Base-by-base conservation (phyloP, 2,888 invertebrate genomes). In the Trachelus troglodyta region DNA sequence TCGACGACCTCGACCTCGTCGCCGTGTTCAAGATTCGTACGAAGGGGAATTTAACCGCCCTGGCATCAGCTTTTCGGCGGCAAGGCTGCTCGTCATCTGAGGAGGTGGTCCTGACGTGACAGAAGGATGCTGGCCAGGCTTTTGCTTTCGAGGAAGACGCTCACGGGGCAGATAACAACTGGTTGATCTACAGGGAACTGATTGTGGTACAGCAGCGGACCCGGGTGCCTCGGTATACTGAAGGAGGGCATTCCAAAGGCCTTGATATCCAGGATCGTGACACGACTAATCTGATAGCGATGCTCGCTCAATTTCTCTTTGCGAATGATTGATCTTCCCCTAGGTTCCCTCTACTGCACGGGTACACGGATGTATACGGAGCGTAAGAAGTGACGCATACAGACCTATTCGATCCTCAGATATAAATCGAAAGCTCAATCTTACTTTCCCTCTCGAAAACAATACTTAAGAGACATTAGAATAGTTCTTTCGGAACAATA, bases 31-130 rank as follows among this genome's bases (percentile, higher is more conserved):
- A 56, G 23, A 56, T 56, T 71, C 71, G 71, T 31, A 71, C 71
- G 23, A 71, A 71, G 71, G 71, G 77, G 82, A 81, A 75, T 83
- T 76, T 80, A 85, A 87, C 86, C 86, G 87, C 87, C 87, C 84
- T 86, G 84, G 85, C 86, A 83, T 86, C 84, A 86, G 88, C 86
- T 88, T 86, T 85, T 83, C 83, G 90, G 88, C 86, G 88, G 88
- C 83, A 81, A 79, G 82, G 88, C 87, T 85, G 85, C 90, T 89
- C 86, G 90, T 90, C 90, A 90, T 89, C 90, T 90, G 78, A 86
- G 82, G 69, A 82, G 83, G 82, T 86, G 85, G 84, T 88, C 88
- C 80, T 87, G 86, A 34, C 85, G 85, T n/a, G 86, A 85, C 69
- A 87, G 78, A n/a, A 76, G 69, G 69, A 80, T 76, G n/a, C 11